Base-by-base conservation (phyloP, 1,140 invertebrate species). In the Drosophila athabasca region DNA sequence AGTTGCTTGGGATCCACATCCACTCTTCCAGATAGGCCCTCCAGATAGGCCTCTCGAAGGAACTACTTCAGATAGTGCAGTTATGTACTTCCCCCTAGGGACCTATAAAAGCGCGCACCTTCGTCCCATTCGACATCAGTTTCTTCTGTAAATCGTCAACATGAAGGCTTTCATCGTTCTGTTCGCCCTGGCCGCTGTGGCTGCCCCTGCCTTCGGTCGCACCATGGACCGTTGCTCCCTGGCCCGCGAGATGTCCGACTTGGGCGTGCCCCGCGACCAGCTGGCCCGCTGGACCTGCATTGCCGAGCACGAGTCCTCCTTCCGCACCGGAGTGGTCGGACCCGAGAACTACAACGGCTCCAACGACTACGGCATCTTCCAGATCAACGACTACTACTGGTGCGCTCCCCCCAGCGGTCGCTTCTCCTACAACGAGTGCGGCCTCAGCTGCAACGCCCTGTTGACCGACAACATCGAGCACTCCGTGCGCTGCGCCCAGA, bases 381-480 rank as follows among this genome's bases (percentile, higher is more conserved):
- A 91, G 71, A 90, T 91, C 59, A 91, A 91, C 58, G 67, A 88
- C 61, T 61, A 62, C 39, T 91, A 78, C 52, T 91, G 90, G 90
- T 90, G 90, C 68, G 51, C 76, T 52, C 81, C 81, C 17, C 50
- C 76, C 51, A 54, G 24, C 41, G 89, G 79, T 62, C 66, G 71
- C 46, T 69, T 72, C 67, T 88, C 84, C 66, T 78, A 84, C 55
- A 83, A 83, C 75, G 75, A 72, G 45, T 83, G 80, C 6, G 35
- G 17, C 3, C 13, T 79, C 0, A 79, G 72, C 57, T 90, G 89
- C 72, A 74, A 77, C 3, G 62, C 54, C 6, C 65, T 90, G 8
- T 31, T 90, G 45, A 76, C 46, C 31, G 83, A 88, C 45, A 66
- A 79, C 59, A 90, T 90, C 59, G 71, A n/a, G n/a, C n/a, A n/a